These are phyloP conservation scores for Luehdorfia chinensis DNA, from an alignment of 1,140 invertebrate species.

Conservation along the genomic window DNA sequence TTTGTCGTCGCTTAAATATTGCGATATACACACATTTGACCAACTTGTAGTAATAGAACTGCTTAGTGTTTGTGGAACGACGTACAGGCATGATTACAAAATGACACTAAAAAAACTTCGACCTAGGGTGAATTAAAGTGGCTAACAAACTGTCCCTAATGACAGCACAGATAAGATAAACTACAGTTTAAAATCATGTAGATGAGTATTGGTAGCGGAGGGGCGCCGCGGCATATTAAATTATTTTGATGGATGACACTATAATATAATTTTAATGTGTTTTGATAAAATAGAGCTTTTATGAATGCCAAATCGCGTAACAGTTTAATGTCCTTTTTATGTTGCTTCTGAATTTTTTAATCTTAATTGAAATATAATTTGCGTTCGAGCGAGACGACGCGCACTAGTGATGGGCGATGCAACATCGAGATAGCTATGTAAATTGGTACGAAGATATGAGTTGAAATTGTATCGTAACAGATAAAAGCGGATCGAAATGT, in stretches of 20 bases:
- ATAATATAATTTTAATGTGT: conserved; percentile 69
- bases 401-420: conserved; percentile 5
- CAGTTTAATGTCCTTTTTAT: conserved; percentile 32
- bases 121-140: conserved; percentile 2
- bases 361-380: conserved; percentile 45
- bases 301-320: conserved; percentile 42
- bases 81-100: conserved; percentile 12
- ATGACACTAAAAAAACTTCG: background rate
- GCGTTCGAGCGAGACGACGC: conserved; percentile 19
- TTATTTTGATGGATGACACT: conserved; percentile 65
- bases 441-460: background rate
- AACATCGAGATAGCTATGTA: background rate
- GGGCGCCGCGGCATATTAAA: conserved; percentile 50
- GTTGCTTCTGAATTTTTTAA: conserved; percentile 27
- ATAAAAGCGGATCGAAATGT: background rate
- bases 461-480: no score
- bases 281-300: conserved; percentile 50
- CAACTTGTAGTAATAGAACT: no score
- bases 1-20: no score
- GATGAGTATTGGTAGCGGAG: conserved; percentile 33
- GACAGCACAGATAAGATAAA: conserved; percentile 51
- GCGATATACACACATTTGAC: no score
- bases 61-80: no score
- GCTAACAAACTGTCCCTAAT: conserved; percentile 23
- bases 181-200: conserved; percentile 52